Percentiles rank a stretch among this genome's conserved stretches.
Evolutionary conservation across 2,797 vertebrate species (phyloP).

Genomic region (Gobionotothen gibberifrons): DNA sequence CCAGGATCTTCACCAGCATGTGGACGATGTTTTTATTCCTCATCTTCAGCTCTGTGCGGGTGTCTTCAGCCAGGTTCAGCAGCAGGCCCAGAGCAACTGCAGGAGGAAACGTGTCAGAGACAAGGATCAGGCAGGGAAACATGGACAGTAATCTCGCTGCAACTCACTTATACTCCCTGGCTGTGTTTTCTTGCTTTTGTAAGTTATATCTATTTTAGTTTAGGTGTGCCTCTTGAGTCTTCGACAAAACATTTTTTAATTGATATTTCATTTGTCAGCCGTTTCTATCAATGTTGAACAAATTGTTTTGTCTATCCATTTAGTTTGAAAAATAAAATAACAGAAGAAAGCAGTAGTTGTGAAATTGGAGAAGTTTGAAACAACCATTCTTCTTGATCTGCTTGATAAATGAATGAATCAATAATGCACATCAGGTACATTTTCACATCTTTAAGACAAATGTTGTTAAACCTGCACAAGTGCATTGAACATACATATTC

Average conservation of each 20-base stretch:
- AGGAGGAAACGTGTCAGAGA: background rate
- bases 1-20: slow-evolving; percentile 92
- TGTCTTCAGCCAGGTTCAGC: slow-evolving; percentile 94
- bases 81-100: slow-evolving; percentile 92
- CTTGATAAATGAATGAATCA: too few species aligned
- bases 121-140: background rate
- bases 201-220: background rate
- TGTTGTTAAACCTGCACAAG: too few species aligned
- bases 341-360: too few species aligned
- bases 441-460: too few species aligned
- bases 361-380: background rate
- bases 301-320: background rate
- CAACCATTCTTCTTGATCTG: background rate
- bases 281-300: background rate
- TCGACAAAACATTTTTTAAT: background rate
- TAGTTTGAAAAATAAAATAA: background rate
- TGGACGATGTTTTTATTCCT: slow-evolving; percentile 96
- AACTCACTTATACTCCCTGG: background rate
- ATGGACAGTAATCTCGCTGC: background rate
- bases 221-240: background rate
- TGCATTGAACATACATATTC: too few species aligned
- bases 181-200: background rate
- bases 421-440: too few species aligned
- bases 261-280: background rate
- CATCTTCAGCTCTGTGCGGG: slow-evolving; percentile 95